A percentile compares a stretch with the other conserved stretches of the same genome.
Evolutionary conservation across 2,797 vertebrate genomes (phyloP).

Genomic region (Siniperca scherzeri): DNA sequence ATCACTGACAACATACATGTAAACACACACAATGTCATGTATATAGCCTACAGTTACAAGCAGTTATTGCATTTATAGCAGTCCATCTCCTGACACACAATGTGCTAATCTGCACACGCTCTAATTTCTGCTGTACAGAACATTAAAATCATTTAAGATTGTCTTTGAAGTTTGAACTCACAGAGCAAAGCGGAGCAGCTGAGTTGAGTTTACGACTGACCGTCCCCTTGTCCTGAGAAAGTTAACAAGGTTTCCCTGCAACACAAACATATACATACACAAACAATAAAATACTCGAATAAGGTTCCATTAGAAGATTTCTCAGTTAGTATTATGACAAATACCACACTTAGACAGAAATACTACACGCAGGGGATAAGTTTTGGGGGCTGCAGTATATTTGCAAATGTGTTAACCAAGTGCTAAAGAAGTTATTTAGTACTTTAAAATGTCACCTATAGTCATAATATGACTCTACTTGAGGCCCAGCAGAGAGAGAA

Average conservation of each 20-base stretch:
- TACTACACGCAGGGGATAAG: background rate
- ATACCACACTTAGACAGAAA: background rate
- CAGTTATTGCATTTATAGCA: background rate
- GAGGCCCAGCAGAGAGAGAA: background rate
- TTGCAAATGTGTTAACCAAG: background rate
- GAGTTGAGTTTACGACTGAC: conserved; percentile 71
- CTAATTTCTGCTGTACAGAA: background rate
- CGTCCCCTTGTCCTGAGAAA: conserved; percentile 91
- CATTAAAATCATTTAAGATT: no score
- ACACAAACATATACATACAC: conserved; percentile 22
- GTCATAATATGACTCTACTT: background rate
- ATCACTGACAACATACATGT: conserved; percentile 80
- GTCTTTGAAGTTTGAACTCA: conserved; percentile 78
- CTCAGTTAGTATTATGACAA: background rate
- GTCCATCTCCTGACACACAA: background rate
- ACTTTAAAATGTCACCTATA: background rate
- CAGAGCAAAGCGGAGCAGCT: conserved; percentile 91
- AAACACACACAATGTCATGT: background rate
- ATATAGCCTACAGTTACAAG: background rate
- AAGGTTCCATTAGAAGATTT: background rate
- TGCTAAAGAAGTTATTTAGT: background rate
- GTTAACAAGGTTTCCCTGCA: conserved; percentile 94
- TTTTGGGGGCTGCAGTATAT: background rate
- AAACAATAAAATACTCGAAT: background rate
- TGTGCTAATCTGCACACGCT: background rate